Evolutionary conservation across 2,797 vertebrate genomes (phyloP).

Genomic region (Labroides dimidiatus): DNA sequence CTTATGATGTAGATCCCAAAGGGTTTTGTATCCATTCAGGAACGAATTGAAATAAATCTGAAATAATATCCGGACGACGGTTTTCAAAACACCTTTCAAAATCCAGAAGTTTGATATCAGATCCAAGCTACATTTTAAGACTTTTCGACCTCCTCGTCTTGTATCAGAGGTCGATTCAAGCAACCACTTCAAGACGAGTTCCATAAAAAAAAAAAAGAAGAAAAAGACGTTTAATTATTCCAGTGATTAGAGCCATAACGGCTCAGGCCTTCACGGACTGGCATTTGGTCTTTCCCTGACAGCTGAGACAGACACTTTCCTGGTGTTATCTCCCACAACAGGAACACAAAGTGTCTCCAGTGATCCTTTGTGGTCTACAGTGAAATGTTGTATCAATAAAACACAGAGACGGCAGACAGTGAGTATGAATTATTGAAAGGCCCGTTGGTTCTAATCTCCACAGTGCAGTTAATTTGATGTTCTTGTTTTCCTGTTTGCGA

Average conservation of each 20-base stretch:
- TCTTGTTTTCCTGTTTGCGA: constrained; percentile 69
- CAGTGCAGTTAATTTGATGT: constrained; percentile 76
- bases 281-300: constrained; percentile 50
- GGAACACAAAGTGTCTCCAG: constrained; percentile 33
- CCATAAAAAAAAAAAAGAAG: constrained; percentile 2
- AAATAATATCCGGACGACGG: too few species aligned
- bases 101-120: neutral
- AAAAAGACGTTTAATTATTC: constrained; percentile 43
- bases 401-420: constrained; percentile 59
- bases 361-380: constrained; percentile 57
- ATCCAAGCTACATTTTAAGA: neutral
- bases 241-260: constrained; percentile 51
- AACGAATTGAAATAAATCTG: too few species aligned
- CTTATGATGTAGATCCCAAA: too few species aligned
- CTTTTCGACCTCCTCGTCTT: neutral
- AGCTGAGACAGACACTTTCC: constrained; percentile 55
- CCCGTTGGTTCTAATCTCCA: constrained; percentile 67
- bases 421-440: constrained; percentile 79
- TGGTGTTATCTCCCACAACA: constrained; percentile 61
- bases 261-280: constrained; percentile 31
- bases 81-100: too few species aligned
- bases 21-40: too few species aligned
- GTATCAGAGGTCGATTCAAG: neutral
- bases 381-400: constrained; percentile 79
- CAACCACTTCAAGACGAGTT: constrained; percentile 6